phyloP scores from a whole-genome alignment of 1,140 invertebrate genomes.

The Paracyclopina nana region DNA sequence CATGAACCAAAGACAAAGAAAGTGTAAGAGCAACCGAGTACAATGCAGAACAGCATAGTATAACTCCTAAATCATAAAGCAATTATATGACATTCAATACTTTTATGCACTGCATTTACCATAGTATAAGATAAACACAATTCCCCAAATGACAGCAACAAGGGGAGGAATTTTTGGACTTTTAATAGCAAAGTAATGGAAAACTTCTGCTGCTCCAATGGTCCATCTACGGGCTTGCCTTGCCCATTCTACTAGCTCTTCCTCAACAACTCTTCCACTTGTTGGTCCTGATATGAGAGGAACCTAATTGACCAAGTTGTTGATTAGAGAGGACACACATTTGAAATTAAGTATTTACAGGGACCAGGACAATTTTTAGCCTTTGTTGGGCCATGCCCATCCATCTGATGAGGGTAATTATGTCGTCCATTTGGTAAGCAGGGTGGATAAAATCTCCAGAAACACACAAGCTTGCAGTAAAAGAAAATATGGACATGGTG shows the following conservation, averaged over 20 bases:
- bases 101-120: conserved; percentile 7
- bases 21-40: neutral
- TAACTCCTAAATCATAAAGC: neutral
- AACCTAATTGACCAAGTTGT: too few species aligned
- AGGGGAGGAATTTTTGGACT: conserved; percentile 2
- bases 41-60: conserved; percentile 1
- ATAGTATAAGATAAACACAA: conserved; percentile 10
- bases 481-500: conserved; percentile 13
- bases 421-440: conserved; percentile 14
- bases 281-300: conserved; percentile 4
- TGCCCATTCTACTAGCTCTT: conserved; percentile 13
- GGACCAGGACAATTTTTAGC: neutral
- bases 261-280: neutral
- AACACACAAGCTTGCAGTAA: conserved; percentile 5
- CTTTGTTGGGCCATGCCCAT: conserved; percentile 4
- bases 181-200: conserved; percentile 13
- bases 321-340: too few species aligned
- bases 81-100: neutral
- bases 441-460: conserved; percentile 9
- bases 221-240: conserved; percentile 11
- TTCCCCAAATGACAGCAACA: conserved; percentile 5
- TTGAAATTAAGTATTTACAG: too few species aligned
- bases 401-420: conserved; percentile 11
- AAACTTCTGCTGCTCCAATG: conserved; percentile 11
- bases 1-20: neutral